Conservation (phyloP, 2,888 invertebrate genomes). For the Epirrhoe alternata region DNA sequence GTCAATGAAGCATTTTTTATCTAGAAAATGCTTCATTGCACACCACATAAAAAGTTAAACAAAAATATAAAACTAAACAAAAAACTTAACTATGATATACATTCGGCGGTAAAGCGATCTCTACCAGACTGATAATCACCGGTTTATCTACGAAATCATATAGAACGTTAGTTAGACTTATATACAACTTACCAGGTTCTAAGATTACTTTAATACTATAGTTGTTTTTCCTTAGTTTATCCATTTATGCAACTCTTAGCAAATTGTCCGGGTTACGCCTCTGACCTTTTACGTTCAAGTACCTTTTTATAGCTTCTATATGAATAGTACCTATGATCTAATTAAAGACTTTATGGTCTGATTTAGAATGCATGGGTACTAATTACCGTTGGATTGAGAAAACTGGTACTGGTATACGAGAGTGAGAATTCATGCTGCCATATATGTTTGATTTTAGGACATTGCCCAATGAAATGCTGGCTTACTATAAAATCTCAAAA, state of each 20-base stretch:
- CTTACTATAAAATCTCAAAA: slow-evolving; percentile 1
- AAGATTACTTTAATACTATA: background rate
- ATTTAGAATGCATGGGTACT: slow-evolving; percentile 22
- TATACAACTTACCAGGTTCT: too few relatives aligned
- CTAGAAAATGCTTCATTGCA: too few relatives aligned
- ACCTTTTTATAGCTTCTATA: slow-evolving; percentile 16
- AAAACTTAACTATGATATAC: too few relatives aligned
- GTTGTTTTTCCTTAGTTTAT: slow-evolving; percentile 3
- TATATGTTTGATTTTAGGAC: slow-evolving; percentile 13
- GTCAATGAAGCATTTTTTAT: too few relatives aligned
- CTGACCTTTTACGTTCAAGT: slow-evolving; percentile 18
- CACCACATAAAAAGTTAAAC: too few relatives aligned
- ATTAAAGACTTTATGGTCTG: slow-evolving; percentile 17
- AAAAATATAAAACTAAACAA: too few relatives aligned
- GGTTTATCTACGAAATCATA: background rate
- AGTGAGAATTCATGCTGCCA: slow-evolving; percentile 13
- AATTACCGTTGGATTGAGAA: slow-evolving; percentile 30
- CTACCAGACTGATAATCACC: too few relatives aligned
- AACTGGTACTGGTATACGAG: slow-evolving; percentile 21
- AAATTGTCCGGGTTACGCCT: slow-evolving; percentile 22
- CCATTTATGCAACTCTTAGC: slow-evolving; percentile 14
- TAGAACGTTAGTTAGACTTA: background rate
- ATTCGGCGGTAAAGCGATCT: too few relatives aligned
- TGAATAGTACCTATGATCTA: slow-evolving; percentile 16
- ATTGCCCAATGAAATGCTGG: slow-evolving; percentile 6